phyloP scores from a whole-genome alignment of 2,888 invertebrate genomes.

The Drosophila neonasuta region DNA sequence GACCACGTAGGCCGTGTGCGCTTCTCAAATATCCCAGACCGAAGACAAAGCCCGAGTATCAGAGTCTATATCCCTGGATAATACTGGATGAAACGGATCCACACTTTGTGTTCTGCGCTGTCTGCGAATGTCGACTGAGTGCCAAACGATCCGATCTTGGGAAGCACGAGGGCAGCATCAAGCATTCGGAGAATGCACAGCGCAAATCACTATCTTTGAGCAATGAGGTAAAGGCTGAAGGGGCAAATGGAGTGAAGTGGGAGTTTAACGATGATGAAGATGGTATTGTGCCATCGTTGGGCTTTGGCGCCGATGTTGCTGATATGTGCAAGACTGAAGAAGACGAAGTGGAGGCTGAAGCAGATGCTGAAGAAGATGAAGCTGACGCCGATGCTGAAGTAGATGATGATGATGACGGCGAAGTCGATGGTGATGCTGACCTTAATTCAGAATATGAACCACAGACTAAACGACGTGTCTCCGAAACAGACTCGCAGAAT shows the following conservation, averaged over 20 bases:
- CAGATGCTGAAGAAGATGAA: constrained; percentile 24
- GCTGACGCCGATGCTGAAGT: constrained; percentile 40
- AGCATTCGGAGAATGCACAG: constrained; percentile 70
- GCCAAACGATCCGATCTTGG: constrained; percentile 76
- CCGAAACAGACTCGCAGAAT: constrained; percentile 71
- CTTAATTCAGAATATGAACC: constrained; percentile 46
- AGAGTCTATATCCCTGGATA: constrained; percentile 69
- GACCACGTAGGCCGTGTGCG: constrained; percentile 67
- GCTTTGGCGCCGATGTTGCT: constrained; percentile 26
- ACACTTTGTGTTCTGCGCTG: constrained; percentile 71
- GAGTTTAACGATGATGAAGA: constrained; percentile 70
- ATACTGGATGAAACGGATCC: constrained; percentile 73
- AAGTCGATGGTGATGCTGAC: constrained; percentile 20
- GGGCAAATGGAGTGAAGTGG: constrained; percentile 56
- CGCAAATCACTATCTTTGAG: constrained; percentile 49
- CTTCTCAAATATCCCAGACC: constrained; percentile 71
- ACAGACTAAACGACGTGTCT: constrained; percentile 55
- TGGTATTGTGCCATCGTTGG: constrained; percentile 34
- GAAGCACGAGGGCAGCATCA: constrained; percentile 75
- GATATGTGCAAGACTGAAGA: constrained; percentile 37
- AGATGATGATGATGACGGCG: constrained; percentile 12
- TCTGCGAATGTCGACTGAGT: constrained; percentile 71
- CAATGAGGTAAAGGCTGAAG: constrained; percentile 26
- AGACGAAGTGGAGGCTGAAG: constrained; percentile 31
- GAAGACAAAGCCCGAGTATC: constrained; percentile 74